These are phyloP conservation scores for Sebastes elongatus DNA, from an alignment of 2,797 vertebrate genomes.

Conservation along the genomic window DNA sequence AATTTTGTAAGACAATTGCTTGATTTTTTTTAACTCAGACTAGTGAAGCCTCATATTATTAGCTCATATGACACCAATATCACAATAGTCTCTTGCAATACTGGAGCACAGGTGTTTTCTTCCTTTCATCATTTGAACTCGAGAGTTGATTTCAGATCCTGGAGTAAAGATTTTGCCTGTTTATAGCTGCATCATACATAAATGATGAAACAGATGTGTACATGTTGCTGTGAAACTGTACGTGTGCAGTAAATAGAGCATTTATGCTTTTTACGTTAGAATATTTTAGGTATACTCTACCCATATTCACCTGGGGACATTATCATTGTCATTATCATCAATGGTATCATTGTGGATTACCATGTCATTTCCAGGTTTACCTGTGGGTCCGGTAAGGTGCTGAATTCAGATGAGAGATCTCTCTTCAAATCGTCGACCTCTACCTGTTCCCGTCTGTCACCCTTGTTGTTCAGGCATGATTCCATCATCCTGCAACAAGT, in stretches of 20 bases:
- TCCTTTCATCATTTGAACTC: background rate
- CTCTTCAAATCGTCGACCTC: constrained; percentile 78
- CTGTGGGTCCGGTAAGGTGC: constrained; percentile 59
- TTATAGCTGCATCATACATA: background rate
- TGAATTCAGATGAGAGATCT: constrained; percentile 82
- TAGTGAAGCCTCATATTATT: too few relatives aligned
- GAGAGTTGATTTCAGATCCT: background rate
- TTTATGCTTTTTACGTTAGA: background rate
- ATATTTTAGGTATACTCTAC: background rate
- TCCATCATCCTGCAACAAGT: constrained; percentile 84
- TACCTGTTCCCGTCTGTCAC: constrained; percentile 59
- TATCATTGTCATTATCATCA: background rate
- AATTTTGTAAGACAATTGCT: too few relatives aligned
- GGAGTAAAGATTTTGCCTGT: background rate
- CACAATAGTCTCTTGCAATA: too few relatives aligned
- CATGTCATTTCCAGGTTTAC: constrained; percentile 3
- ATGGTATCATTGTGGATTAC: background rate
- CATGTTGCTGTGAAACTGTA: background rate
- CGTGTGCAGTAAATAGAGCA: too few relatives aligned
- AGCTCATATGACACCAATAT: background rate
- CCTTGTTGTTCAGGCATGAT: constrained; percentile 46
- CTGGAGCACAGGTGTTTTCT: background rate
- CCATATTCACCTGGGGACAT: background rate
- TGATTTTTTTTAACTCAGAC: too few relatives aligned
- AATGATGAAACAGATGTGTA: background rate